Percentiles rank a stretch among this genome's conserved stretches.
Evolutionary conservation across 2,797 vertebrate species (phyloP).

Genomic region (Spondyliosoma cantharus): DNA sequence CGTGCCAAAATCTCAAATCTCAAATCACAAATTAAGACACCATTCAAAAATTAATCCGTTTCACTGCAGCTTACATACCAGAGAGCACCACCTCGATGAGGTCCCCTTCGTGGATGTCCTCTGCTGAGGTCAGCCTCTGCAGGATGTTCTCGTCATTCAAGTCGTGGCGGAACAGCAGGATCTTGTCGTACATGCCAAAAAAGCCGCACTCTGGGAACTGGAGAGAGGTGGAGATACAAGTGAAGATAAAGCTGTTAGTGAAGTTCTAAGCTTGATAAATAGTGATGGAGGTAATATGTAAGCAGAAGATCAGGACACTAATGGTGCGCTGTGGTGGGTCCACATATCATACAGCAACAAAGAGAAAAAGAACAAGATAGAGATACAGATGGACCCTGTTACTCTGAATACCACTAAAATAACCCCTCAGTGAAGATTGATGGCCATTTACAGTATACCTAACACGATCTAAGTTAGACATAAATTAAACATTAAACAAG

Average conservation of each 20-base stretch:
- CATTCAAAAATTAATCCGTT: background rate
- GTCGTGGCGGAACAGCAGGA: slow-evolving; percentile 97
- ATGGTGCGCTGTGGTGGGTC: slow-evolving; percentile 6
- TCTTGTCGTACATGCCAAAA: slow-evolving; percentile 99
- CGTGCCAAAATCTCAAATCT: background rate
- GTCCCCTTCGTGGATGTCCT: slow-evolving; percentile 94
- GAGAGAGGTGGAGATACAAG: slow-evolving; percentile 28
- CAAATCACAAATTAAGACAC: too few relatives aligned
- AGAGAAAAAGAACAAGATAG: slow-evolving; percentile 1
- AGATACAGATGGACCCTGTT: slow-evolving; percentile 29
- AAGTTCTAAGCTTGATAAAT: background rate
- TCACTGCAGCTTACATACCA: slow-evolving; percentile 79
- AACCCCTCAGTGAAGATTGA: slow-evolving; percentile 17
- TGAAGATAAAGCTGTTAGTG: slow-evolving; percentile 6
- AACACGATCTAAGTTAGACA: background rate
- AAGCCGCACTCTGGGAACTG: slow-evolving; percentile 95
- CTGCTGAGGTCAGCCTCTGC: slow-evolving; percentile 93
- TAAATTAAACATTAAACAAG: background rate
- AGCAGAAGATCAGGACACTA: background rate
- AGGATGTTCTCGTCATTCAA: slow-evolving; percentile 97
- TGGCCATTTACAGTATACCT: slow-evolving; percentile 1
- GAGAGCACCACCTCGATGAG: slow-evolving; percentile 93
- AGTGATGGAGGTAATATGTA: background rate
- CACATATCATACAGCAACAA: slow-evolving; percentile 8
- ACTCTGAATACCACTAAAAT: slow-evolving; percentile 45